These are phyloP conservation scores for Anisognathus igniventris DNA, from an alignment of 2,797 vertebrate species.

Conservation along the genomic window DNA sequence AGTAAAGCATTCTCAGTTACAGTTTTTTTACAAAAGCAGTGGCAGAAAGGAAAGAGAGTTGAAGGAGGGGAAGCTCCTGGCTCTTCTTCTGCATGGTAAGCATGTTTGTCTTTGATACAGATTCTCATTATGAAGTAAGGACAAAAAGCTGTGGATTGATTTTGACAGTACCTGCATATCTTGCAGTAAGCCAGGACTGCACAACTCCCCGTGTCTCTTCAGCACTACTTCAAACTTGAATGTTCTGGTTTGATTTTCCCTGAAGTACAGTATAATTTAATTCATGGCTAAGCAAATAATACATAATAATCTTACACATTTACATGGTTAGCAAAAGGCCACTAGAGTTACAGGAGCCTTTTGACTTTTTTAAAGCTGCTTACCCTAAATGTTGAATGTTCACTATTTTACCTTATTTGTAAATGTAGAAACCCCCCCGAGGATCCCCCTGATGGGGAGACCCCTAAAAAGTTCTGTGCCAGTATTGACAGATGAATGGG, in stretches of 20 bases:
- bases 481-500: background rate
- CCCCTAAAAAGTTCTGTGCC: background rate
- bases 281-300: background rate
- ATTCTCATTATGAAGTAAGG: background rate
- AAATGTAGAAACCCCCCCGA: background rate
- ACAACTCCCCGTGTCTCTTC: background rate
- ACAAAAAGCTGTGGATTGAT: background rate
- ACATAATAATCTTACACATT: background rate
- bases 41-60: background rate
- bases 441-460: background rate
- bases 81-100: background rate
- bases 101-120: background rate
- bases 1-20: background rate
- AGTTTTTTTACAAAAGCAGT: background rate
- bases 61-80: background rate
- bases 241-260: background rate
- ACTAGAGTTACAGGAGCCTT: background rate
- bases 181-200: background rate
- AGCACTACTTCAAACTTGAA: background rate
- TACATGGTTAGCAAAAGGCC: background rate
- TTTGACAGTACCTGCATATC: background rate
- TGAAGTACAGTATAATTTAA: background rate
- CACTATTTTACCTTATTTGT: background rate
- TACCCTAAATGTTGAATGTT: background rate
- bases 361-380: background rate